These are phyloP conservation scores for Parotocinclus haroldoi DNA, from an alignment of 2,797 vertebrate genomes.

Conservation along the genomic window DNA sequence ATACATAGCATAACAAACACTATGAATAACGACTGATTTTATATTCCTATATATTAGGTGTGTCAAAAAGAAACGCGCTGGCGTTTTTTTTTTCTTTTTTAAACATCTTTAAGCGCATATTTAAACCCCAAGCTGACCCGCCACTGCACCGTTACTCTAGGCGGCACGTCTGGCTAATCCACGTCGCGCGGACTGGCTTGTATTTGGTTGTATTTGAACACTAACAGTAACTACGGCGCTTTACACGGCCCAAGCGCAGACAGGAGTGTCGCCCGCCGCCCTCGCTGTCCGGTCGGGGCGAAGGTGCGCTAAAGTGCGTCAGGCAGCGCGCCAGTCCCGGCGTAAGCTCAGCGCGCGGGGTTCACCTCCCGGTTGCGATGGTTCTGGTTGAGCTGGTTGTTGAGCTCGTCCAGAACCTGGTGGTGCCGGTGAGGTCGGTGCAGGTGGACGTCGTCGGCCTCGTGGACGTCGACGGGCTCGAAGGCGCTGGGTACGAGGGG, in stretches of 20 bases:
- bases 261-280: constrained; percentile 7
- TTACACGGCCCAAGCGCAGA: too few species aligned
- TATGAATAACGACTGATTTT: too few species aligned
- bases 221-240: too few species aligned
- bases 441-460: constrained; percentile 68
- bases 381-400: constrained; percentile 72
- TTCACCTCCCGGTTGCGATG: constrained; percentile 67
- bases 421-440: constrained; percentile 74
- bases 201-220: too few species aligned
- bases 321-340: constrained; percentile 26
- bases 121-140: too few species aligned
- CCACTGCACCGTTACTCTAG: too few species aligned
- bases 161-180: too few species aligned
- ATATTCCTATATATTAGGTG: too few species aligned
- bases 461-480: constrained; percentile 67
- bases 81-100: too few species aligned
- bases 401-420: constrained; percentile 68
- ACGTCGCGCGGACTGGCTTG: too few species aligned
- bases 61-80: too few species aligned
- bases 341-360: constrained; percentile 61
- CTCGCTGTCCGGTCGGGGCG: constrained; percentile 46
- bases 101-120: too few species aligned
- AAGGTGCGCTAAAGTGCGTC: constrained; percentile 47
- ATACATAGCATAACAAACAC: neutral
- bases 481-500: constrained; percentile 77